Percentiles rank a stretch among this genome's conserved stretches.
These are phyloP conservation scores for Crenuchus spilurus DNA, from an alignment of 2,797 vertebrate genomes.

Conservation along the genomic window DNA sequence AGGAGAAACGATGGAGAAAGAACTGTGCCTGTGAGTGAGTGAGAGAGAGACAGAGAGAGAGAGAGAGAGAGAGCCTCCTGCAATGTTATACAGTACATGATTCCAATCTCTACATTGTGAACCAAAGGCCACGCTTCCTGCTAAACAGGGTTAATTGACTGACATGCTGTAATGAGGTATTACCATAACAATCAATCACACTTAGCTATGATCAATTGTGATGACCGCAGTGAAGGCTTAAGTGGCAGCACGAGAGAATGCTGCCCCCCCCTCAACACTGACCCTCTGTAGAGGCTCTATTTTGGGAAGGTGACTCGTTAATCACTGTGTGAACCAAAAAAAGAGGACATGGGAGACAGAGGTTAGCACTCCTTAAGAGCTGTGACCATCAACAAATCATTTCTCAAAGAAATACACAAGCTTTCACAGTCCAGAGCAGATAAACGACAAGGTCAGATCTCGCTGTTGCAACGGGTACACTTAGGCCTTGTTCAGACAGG, in stretches of 20 bases:
- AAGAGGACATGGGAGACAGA: not conserved
- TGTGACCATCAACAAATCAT: constrained; percentile 24
- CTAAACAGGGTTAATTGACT: constrained; percentile 75
- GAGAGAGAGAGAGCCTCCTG: not conserved
- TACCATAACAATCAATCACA: constrained; percentile 71
- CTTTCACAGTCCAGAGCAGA: not conserved
- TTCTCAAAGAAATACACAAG: not conserved
- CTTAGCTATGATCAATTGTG: constrained; percentile 70
- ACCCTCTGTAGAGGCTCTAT: not conserved
- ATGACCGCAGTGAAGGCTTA: constrained; percentile 64
- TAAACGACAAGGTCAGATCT: not conserved
- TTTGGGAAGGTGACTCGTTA: constrained; percentile 32
- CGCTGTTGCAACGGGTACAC: no score
- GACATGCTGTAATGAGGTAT: constrained; percentile 66
- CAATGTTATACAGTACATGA: constrained; percentile 3
- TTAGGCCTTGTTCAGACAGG: no score
- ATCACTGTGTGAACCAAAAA: constrained; percentile 9
- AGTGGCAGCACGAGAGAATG: constrained; percentile 56
- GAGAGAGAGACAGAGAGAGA: constrained; percentile 12
- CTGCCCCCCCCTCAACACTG: not conserved
- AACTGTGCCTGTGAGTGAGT: constrained; percentile 45
- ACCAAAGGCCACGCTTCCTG: not conserved
- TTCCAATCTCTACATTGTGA: not conserved
- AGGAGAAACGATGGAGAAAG: constrained; percentile 17
- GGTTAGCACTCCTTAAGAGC: constrained; percentile 47